phyloP scores from a whole-genome alignment of 2,888 invertebrate genomes.

The Scrobipalpa atriplicella region DNA sequence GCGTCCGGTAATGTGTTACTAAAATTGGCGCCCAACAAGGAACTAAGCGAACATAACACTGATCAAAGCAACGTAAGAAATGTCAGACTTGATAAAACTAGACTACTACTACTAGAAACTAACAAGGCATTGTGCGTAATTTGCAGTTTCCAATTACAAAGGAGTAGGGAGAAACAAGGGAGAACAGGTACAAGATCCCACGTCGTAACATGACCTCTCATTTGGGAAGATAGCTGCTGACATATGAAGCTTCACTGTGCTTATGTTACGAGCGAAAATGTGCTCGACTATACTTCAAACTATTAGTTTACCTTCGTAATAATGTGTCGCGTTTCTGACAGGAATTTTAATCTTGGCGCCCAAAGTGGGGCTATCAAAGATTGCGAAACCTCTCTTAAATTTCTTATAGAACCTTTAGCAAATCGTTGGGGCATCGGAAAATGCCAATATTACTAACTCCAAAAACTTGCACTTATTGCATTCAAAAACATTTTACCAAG shows the following conservation, averaged over 20 bases:
- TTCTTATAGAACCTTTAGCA: no score
- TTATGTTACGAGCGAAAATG: not conserved
- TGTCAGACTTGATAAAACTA: not conserved
- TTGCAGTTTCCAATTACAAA: not conserved
- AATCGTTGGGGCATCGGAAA: no score
- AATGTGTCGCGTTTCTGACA: not conserved
- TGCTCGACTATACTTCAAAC: not conserved
- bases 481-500: no score
- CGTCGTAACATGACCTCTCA: constrained; percentile 8
- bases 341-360: no score
- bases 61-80: not conserved
- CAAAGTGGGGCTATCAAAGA: no score
- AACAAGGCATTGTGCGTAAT: not conserved
- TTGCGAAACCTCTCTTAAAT: no score
- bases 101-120: not conserved
- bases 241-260: not conserved
- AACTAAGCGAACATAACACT: not conserved
- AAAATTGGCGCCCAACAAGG: constrained; percentile 7
- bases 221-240: not conserved
- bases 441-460: no score
- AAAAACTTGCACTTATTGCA: no score
- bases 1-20: no score
- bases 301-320: not conserved
- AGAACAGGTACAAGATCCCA: not conserved
- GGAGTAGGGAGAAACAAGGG: no score